A percentile compares a stretch with the other conserved stretches of the same genome.
These are phyloP conservation scores for Asteroscopus sphinx DNA, from an alignment of 2,888 invertebrate species.

Conservation along the genomic window DNA sequence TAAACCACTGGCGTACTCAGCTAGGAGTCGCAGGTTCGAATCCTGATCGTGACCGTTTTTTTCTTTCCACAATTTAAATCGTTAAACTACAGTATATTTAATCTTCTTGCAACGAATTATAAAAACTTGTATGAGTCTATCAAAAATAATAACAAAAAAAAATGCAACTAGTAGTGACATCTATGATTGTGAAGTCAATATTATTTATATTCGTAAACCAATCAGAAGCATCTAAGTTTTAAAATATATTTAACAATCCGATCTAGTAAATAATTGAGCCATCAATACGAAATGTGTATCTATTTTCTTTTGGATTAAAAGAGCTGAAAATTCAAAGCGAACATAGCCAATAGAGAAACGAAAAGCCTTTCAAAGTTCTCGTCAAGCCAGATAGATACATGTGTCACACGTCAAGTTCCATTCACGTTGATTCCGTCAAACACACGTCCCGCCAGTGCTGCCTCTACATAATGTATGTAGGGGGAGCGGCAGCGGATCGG, in stretches of 20 bases:
- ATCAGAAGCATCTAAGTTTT: background rate
- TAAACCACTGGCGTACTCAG: no score
- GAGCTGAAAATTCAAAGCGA: slow-evolving; percentile 35
- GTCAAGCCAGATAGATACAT: slow-evolving; percentile 74
- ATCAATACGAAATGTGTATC: slow-evolving; percentile 1
- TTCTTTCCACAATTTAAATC: no score
- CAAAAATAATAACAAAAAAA: background rate
- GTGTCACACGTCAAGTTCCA: slow-evolving; percentile 83
- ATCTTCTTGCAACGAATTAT: background rate
- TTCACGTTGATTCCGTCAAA: slow-evolving; percentile 83
- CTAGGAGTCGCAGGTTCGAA: no score
- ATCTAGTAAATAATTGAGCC: slow-evolving; percentile 2
- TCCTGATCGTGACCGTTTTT: no score
- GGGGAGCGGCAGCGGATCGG: slow-evolving; percentile 65
- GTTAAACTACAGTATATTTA: no score
- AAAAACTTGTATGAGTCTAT: slow-evolving; percentile 1
- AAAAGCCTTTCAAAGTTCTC: slow-evolving; percentile 69
- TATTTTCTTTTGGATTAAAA: slow-evolving; percentile 17
- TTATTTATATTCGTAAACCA: background rate
- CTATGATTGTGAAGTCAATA: slow-evolving; percentile 10
- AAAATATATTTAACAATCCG: slow-evolving; percentile 1
- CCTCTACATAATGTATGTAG: slow-evolving; percentile 81
- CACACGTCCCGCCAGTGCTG: slow-evolving; percentile 69
- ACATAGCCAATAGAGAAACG: slow-evolving; percentile 58
- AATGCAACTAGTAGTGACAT: slow-evolving; percentile 35